Percentiles rank a stretch among this genome's conserved stretches.
Evolutionary conservation across 2,888 invertebrate species (phyloP).

Genomic region (Drosophila pseudotakahashii): DNA sequence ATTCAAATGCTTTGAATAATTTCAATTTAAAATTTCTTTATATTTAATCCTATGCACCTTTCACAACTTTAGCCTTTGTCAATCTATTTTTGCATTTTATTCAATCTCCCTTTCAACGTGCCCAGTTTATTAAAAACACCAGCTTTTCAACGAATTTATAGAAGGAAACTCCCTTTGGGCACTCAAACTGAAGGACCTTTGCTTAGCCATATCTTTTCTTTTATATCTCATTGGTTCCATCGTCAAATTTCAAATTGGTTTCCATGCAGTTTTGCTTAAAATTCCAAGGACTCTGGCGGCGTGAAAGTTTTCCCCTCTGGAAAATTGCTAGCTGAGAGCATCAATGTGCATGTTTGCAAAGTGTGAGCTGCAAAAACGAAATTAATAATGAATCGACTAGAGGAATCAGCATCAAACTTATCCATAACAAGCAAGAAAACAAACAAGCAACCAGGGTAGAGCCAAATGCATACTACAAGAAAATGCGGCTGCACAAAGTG

Average conservation of each 20-base stretch:
- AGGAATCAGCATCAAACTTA: conserved; percentile 65
- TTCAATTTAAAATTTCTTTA: background rate
- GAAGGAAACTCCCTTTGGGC: background rate
- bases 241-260: conserved; percentile 30
- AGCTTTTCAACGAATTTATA: background rate
- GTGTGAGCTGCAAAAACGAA: conserved; percentile 65
- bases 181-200: conserved; percentile 9
- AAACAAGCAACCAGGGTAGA: conserved; percentile 26
- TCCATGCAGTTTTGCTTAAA: conserved; percentile 23
- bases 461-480: conserved; percentile 16
- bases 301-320: conserved; percentile 18
- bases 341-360: conserved; percentile 73
- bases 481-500: conserved; percentile 20
- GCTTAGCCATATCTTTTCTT: conserved; percentile 8
- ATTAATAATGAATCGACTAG: conserved; percentile 75
- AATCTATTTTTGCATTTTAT: background rate
- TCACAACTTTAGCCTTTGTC: background rate
- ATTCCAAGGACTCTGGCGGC: conserved; percentile 8
- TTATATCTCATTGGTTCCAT: conserved; percentile 7
- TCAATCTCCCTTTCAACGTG: background rate
- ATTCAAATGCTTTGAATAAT: background rate
- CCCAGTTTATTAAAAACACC: background rate
- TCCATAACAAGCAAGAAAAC: conserved; percentile 30
- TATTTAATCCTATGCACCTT: background rate
- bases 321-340: conserved; percentile 15